Conservation (phyloP, 2,113 vertebrate species). For the Acrocephalus kingi region DNA sequence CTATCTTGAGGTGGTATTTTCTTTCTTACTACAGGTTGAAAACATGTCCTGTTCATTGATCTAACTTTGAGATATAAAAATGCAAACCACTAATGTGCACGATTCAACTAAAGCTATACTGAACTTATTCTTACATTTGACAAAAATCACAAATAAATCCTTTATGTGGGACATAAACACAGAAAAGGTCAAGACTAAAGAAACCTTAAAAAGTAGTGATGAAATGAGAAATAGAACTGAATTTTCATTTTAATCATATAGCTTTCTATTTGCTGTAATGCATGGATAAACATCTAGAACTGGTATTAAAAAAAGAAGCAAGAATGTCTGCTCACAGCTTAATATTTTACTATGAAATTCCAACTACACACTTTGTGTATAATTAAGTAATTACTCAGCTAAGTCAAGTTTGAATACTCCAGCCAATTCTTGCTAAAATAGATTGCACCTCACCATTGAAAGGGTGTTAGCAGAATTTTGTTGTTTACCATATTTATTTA, state of each 20-base stretch:
- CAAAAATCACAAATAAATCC: background rate
- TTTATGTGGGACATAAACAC: background rate
- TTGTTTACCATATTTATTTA: background rate
- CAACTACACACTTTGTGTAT: background rate
- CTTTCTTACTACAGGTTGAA: background rate
- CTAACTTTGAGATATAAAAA: background rate
- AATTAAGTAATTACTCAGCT: background rate
- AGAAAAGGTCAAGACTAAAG: background rate
- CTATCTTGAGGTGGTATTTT: background rate
- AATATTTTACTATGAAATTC: background rate
- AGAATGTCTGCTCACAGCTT: background rate
- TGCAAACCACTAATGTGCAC: background rate
- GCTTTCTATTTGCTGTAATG: background rate
- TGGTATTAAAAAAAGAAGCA: background rate
- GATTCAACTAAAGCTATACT: background rate
- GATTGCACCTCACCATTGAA: background rate
- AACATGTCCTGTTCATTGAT: rapidly evolving
- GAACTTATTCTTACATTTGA: background rate
- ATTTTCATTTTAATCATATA: background rate
- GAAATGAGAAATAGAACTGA: background rate
- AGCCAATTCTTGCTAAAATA: background rate
- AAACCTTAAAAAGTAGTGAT: background rate
- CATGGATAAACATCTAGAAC: background rate
- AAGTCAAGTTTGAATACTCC: background rate
- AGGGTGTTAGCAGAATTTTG: background rate